phyloP scores from a whole-genome alignment of 2,888 invertebrate species.

The Diloba caeruleocephala region DNA sequence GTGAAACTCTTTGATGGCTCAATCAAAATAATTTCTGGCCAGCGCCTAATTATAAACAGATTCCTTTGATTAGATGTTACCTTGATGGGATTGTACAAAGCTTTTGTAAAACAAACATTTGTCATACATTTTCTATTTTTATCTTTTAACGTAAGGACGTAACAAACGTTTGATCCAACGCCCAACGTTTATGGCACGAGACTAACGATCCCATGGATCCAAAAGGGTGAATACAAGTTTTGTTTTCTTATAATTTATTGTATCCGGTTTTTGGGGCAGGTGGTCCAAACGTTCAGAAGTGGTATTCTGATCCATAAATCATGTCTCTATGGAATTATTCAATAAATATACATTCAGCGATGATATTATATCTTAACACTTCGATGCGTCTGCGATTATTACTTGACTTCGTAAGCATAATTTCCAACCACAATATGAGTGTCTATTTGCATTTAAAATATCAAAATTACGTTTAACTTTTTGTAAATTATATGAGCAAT shows the following conservation, averaged over 20 bases:
- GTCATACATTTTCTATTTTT: slow-evolving; percentile 34
- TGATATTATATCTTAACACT: slow-evolving; percentile 46
- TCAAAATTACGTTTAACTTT: slow-evolving; percentile 28
- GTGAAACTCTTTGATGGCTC: slow-evolving; percentile 5
- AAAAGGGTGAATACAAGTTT: slow-evolving; percentile 75
- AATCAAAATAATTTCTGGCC: slow-evolving; percentile 12
- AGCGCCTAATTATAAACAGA: not conserved
- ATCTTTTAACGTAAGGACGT: slow-evolving; percentile 17
- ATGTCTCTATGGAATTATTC: slow-evolving; percentile 43
- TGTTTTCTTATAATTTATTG: slow-evolving; percentile 82
- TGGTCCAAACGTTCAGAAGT: slow-evolving; percentile 62
- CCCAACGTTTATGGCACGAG: slow-evolving; percentile 67
- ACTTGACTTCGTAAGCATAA: slow-evolving; percentile 17
- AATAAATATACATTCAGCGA: slow-evolving; percentile 42
- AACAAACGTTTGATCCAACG: slow-evolving; percentile 51
- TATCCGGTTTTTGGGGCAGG: slow-evolving; percentile 84
- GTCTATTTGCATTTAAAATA: slow-evolving; percentile 31
- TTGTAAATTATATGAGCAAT: slow-evolving; percentile 24
- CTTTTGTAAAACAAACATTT: slow-evolving; percentile 31
- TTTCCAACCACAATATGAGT: slow-evolving; percentile 30
- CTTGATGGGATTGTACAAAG: slow-evolving; percentile 17
- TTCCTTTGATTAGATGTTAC: slow-evolving; percentile 1
- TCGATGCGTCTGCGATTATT: slow-evolving; percentile 32
- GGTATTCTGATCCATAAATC: slow-evolving; percentile 50
- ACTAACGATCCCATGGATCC: slow-evolving; percentile 60